Evolutionary conservation across 2,113 vertebrate species (phyloP).

Genomic region (Cyrtonyx montezumae): DNA sequence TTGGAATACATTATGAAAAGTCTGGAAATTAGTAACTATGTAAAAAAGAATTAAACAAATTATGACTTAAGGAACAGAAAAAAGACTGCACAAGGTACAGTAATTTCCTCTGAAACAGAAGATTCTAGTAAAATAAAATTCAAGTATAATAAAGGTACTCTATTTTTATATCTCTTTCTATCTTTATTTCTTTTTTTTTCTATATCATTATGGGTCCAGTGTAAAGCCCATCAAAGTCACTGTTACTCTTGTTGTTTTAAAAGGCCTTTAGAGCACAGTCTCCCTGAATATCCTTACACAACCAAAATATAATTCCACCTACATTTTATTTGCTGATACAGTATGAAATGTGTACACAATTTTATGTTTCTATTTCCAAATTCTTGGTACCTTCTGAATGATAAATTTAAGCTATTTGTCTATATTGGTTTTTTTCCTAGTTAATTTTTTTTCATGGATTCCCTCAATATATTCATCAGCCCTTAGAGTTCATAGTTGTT

Average conservation of each 20-base stretch:
- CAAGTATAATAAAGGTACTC: neutral
- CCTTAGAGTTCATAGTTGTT: neutral
- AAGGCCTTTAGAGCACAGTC: neutral
- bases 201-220: neutral
- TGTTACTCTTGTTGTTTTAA: neutral
- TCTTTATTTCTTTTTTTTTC: neutral
- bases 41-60: slow-evolving; percentile 34
- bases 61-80: neutral
- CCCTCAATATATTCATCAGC: neutral
- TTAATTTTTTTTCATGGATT: neutral
- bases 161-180: neutral
- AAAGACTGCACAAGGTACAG: neutral
- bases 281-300: neutral
- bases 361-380: slow-evolving; percentile 4
- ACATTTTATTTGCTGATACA: neutral
- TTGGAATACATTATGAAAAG: slow-evolving; percentile 38
- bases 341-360: neutral
- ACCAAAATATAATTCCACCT: neutral
- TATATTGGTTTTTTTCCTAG: neutral
- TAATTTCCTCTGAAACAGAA: neutral
- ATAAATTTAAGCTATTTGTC: neutral
- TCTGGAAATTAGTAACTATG: slow-evolving; percentile 47
- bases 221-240: neutral
- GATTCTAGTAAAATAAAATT: neutral
- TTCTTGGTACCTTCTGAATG: neutral